Evolutionary conservation across 2,113 vertebrate species (phyloP), one percentile per base, ranked within the genome.

Genomic region (Rhea americana): DNA sequence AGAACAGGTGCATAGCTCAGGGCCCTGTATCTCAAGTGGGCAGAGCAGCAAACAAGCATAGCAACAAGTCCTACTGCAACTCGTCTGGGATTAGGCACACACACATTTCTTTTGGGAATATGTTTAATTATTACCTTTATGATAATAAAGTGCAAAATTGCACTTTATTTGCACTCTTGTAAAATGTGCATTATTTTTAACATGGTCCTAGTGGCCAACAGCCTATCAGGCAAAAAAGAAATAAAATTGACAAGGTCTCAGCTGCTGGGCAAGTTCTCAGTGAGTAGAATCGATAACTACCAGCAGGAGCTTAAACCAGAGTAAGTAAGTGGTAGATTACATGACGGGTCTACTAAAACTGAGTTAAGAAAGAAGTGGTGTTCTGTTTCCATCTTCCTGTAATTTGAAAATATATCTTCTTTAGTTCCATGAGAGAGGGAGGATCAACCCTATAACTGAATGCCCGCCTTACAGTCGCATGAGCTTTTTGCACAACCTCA

Each of bases 391-490:
- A 20, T 51, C 28, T 53, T 71, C 9, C 39, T 82, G 11, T 84
- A 41, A 45, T 26, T 83, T 26, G 65, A 61, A 90, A 92, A 6
- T 5, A 8, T 26, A 73, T 50, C 6, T 65, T 53, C 32, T 71
- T 59, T 55, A 50, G 10, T 67, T 20, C 26, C 48, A 39, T 32
- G 26, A 26, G 37, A 80, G 48, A 66, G 26, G 41, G 30, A 67
- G 14, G 37, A 39, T 83, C 61, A 80, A 30, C 22, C 17, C 28
- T 37, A 15, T n/a, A 75, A 32, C 15, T 58, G 39, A 5, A 15
- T 51, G 35, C 21, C 5, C 9, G 14, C 28, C 50, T 41, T n/a
- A 17, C 30, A 37, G 24, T 39, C 3, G 0, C 6, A 2, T 14
- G 35, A 80, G 7, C 15, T 70, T 62, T 82, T 78, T 41, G 35